These are phyloP conservation scores for Petrocephalus sullivani DNA, from an alignment of 2,797 vertebrate genomes.

Conservation along the genomic window DNA sequence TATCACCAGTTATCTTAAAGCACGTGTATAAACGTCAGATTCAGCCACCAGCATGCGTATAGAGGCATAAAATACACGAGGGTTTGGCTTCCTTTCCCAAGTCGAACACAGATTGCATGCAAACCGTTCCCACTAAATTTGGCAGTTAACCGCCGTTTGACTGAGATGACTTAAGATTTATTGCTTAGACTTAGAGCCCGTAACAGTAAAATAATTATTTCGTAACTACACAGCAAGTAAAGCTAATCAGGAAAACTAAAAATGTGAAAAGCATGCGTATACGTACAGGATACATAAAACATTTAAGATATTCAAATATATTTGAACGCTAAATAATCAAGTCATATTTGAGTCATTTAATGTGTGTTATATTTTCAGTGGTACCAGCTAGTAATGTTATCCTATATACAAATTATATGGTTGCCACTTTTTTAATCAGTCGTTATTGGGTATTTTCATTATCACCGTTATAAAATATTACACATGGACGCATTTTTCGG, in stretches of 20 bases:
- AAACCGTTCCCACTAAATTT: background rate
- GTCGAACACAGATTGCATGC: background rate
- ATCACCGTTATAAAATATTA: background rate
- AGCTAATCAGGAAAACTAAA: background rate
- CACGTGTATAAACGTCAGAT: background rate
- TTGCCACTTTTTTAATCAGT: background rate
- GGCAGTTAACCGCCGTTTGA: background rate
- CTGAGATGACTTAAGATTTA: background rate
- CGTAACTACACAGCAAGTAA: background rate
- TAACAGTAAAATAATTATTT: background rate
- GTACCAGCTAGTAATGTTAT: background rate
- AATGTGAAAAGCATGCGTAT: background rate
- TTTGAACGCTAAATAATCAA: background rate
- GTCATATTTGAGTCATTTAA: background rate
- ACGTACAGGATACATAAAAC: background rate
- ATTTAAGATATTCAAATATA: slow-evolving; percentile 1
- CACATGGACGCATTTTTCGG: background rate
- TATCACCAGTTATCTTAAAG: background rate
- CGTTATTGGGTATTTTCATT: background rate
- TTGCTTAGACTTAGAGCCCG: background rate
- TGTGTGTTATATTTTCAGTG: background rate
- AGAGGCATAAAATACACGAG: background rate
- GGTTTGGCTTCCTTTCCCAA: background rate
- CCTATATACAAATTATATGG: background rate
- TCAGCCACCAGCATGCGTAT: background rate